Base-by-base conservation (phyloP, 2,797 vertebrate genomes). In the Hyperoplus lanceolatus region DNA sequence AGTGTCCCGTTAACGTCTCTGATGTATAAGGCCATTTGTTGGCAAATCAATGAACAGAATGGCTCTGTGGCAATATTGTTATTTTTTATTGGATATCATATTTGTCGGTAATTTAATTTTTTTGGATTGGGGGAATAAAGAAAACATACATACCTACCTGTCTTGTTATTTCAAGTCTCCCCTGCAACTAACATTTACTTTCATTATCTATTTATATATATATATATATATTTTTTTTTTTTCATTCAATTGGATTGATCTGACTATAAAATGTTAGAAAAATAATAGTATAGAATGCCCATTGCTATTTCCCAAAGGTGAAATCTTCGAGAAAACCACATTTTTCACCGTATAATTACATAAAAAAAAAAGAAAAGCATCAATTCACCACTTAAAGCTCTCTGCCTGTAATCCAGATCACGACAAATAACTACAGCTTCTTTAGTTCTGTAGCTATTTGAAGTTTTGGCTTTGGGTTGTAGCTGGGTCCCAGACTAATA, bases 401-500 rank as follows among this genome's bases (percentile, higher is more conserved):
- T 58, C 7, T 54, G 18, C 53, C n/a, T 9, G 29, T n/a, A 59
- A 59, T 57, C 53, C 70, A 82, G 42, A 83, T 61, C 39, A 61
- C 41, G 21, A 82, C 53, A 74, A 80, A 79, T 75, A 71, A 75
- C 69, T 50, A 29, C 48, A 53, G 49, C 53, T 60, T 73, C 29
- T 12, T 46, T 60, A 63, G 57, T 16, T 29, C 29, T 29, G 29
- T 3, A 29, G 29, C 29, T 29, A 29, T 29, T 29, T 29, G 29
- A 29, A 51, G 62, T 41, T 74, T 74, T 72, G 61, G 77, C 64
- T 79, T 51, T 68, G 72, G 76, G 67, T 55, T 70, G 54, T 16
- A 59, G 75, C 73, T 29, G 59, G 1, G 2, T 56, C 79, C 77
- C 66, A 77, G 55, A 83, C 65, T 83, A 90, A 87, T 84, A 78